Conservation (phyloP, 2,797 vertebrate species). For the Etheostoma perlongum region DNA sequence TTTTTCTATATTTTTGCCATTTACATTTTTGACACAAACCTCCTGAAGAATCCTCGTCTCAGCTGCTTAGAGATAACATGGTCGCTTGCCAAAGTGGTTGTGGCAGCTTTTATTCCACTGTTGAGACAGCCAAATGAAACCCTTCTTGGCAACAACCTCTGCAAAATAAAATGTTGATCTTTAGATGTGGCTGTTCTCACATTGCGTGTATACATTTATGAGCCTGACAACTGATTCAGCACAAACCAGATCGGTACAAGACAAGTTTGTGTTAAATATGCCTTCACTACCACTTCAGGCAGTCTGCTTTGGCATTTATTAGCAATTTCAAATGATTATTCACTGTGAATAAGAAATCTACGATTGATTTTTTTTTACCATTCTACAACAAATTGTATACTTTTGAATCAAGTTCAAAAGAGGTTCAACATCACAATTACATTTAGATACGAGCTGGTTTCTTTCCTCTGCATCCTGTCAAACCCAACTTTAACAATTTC, state of each 20-base stretch:
- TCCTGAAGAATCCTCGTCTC: conserved; percentile 23
- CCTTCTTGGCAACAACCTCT: conserved; percentile 11
- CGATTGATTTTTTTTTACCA: not conserved
- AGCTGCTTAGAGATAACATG: conserved; percentile 23
- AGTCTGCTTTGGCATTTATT: not conserved
- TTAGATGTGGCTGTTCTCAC: conserved; percentile 9
- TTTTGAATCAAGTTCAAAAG: not conserved
- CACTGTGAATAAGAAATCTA: not conserved
- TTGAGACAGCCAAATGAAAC: conserved; percentile 12
- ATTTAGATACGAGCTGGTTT: not conserved
- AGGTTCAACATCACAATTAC: not conserved
- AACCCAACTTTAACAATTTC: not conserved
- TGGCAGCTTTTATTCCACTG: conserved; percentile 21
- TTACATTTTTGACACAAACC: conserved; percentile 27
- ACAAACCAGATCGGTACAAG: not conserved
- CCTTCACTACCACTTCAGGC: conserved; percentile 1
- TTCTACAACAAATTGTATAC: not conserved
- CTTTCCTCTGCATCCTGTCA: not conserved
- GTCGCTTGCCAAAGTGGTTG: conserved; percentile 19
- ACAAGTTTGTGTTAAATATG: not conserved
- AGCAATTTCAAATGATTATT: not conserved
- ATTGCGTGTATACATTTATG: not conserved
- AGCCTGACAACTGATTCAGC: conserved; percentile 2
- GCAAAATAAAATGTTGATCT: conserved; percentile 5
- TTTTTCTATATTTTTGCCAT: conserved; percentile 12